phyloP scores from a whole-genome alignment of 1,140 invertebrate genomes.

The Chironomus striatipennis region DNA sequence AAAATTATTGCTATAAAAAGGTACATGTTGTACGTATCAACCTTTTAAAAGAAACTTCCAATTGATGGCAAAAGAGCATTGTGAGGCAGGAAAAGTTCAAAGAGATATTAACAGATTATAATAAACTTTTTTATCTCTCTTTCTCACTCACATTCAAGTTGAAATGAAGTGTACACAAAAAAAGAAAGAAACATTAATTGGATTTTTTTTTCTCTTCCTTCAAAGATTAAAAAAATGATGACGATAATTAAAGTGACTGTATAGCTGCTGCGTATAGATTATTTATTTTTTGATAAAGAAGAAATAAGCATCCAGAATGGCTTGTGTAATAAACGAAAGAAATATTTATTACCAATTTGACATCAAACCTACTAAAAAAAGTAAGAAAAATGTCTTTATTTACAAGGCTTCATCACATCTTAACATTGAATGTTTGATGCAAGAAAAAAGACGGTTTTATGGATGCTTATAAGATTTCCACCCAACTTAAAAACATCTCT shows the following conservation, averaged over 20 bases:
- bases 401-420: too few relatives aligned
- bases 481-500: too few relatives aligned
- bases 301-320: not conserved
- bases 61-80: not conserved
- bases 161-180: not conserved
- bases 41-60: not conserved
- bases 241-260: constrained; percentile 13
- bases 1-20: not conserved
- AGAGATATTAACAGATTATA: not conserved
- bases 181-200: not conserved
- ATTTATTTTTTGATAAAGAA: too few relatives aligned
- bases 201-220: too few relatives aligned
- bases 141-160: not conserved
- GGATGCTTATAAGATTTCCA: too few relatives aligned
- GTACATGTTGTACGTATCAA: not conserved
- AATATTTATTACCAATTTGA: too few relatives aligned
- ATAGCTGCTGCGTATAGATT: not conserved
- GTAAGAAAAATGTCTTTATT: too few relatives aligned
- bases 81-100: not conserved
- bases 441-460: too few relatives aligned
- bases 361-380: too few relatives aligned
- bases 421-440: too few relatives aligned
- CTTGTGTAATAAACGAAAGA: not conserved
- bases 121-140: not conserved
- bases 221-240: constrained; percentile 9